These are phyloP conservation scores for Limenitis camilla DNA, from an alignment of 2,888 invertebrate genomes.

Conservation along the genomic window DNA sequence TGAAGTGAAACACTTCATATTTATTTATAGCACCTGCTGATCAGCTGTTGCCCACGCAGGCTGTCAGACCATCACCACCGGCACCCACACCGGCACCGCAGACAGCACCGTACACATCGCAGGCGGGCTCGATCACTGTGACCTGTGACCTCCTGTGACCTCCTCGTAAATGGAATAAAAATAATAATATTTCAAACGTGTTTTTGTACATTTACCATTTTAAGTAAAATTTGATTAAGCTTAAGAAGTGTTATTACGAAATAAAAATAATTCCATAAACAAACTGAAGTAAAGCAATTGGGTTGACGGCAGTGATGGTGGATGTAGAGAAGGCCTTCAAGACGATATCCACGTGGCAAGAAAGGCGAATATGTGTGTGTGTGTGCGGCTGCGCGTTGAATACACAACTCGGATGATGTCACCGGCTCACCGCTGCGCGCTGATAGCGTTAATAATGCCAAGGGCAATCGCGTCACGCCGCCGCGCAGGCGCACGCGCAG, in stretches of 20 bases:
- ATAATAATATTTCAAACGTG: not conserved
- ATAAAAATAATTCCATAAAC: too few relatives aligned
- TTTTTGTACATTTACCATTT: not conserved
- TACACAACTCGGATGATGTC: conserved; percentile 27
- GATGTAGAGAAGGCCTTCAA: too few relatives aligned
- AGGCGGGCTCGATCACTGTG: not conserved
- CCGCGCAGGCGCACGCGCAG: not conserved
- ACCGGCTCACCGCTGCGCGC: conserved; percentile 29
- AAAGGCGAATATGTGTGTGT: not conserved
- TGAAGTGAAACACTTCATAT: not conserved
- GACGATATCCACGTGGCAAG: not conserved
- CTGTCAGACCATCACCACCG: too few relatives aligned
- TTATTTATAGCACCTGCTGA: not conserved
- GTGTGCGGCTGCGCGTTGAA: not conserved
- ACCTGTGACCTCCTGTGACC: too few relatives aligned
- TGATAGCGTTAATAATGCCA: conserved; percentile 51
- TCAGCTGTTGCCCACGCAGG: not conserved
- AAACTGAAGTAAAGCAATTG: too few relatives aligned
- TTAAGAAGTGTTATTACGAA: too few relatives aligned
- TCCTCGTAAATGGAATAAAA: conserved; percentile 2
- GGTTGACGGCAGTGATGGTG: too few relatives aligned
- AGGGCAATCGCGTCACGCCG: conserved; percentile 41
- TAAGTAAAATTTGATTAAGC: too few relatives aligned
- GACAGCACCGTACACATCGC: not conserved
- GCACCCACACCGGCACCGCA: not conserved